Evolutionary conservation across 2,113 vertebrate species (phyloP).

Genomic region (Connochaetes taurinus): DNA sequence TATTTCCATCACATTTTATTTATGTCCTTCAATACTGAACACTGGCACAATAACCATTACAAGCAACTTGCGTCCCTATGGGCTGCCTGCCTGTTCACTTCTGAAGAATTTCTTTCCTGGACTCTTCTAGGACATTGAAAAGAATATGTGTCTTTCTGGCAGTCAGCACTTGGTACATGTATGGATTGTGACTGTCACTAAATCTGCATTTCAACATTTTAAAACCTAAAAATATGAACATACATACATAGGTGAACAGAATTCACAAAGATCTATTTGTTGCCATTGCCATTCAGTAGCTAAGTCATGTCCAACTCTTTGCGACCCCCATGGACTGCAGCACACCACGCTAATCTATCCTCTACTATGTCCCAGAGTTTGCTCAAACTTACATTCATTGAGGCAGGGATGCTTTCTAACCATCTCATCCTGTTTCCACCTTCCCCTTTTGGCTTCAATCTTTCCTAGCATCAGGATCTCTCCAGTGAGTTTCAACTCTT

Average conservation of each 20-base stretch:
- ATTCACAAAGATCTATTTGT: neutral
- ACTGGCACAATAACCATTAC: neutral
- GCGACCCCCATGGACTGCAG: neutral
- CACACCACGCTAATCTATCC: neutral
- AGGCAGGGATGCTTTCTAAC: neutral
- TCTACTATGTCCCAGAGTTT: neutral
- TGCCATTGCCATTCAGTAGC: neutral
- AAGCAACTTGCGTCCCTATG: neutral
- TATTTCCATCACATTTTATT: slow-evolving; percentile 17
- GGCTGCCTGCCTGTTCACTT: neutral
- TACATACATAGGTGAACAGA: neutral
- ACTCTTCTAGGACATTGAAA: neutral
- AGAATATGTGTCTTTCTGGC: neutral
- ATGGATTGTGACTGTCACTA: neutral
- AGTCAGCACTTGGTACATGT: neutral
- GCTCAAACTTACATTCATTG: neutral
- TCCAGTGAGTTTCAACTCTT: neutral
- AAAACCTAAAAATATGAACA: neutral
- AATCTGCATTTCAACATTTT: neutral
- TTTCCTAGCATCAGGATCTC: neutral
- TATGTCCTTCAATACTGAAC: neutral
- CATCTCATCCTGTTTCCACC: neutral
- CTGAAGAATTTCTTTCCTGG: neutral
- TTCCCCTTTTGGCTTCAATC: neutral
- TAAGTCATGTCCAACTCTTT: neutral